These are phyloP conservation scores for Poicephalus meyeri DNA, from an alignment of 2,113 vertebrate genomes.

Conservation along the genomic window DNA sequence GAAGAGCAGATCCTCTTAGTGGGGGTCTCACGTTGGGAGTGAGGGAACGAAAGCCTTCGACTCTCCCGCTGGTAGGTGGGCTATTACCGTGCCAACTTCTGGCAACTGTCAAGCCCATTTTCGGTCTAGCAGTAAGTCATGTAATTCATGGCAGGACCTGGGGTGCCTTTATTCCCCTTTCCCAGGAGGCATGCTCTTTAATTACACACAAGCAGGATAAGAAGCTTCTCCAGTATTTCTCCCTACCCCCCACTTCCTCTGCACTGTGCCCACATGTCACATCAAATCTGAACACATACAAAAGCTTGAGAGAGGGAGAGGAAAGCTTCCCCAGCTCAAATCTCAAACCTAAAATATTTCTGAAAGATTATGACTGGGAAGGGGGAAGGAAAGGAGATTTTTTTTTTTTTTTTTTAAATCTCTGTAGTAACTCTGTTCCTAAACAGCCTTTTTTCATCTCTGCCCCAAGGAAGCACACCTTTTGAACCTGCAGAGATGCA, in stretches of 20 bases:
- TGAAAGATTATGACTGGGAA: slow-evolving; percentile 29
- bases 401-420: neutral
- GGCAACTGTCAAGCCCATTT: slow-evolving; percentile 76
- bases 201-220: slow-evolving; percentile 52
- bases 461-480: neutral
- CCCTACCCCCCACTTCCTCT: slow-evolving; percentile 54
- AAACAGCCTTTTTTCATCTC: neutral
- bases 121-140: slow-evolving; percentile 73
- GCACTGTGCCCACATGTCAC: slow-evolving; percentile 40
- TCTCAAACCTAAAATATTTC: slow-evolving; percentile 47
- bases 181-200: slow-evolving; percentile 66
- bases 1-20: neutral
- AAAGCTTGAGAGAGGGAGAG: slow-evolving; percentile 49
- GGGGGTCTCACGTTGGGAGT: neutral
- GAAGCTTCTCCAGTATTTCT: slow-evolving; percentile 38
- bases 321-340: slow-evolving; percentile 50
- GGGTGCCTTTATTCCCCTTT: slow-evolving; percentile 69
- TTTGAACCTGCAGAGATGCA: neutral
- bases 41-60: neutral
- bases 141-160: slow-evolving; percentile 66
- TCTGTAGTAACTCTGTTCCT: neutral
- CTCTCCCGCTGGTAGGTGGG: slow-evolving; percentile 46
- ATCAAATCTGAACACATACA: slow-evolving; percentile 61
- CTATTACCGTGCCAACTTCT: slow-evolving; percentile 60
- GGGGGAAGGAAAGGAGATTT: neutral